Conservation (phyloP, 2,888 invertebrate genomes). For the Pseudococcus viburni region DNA sequence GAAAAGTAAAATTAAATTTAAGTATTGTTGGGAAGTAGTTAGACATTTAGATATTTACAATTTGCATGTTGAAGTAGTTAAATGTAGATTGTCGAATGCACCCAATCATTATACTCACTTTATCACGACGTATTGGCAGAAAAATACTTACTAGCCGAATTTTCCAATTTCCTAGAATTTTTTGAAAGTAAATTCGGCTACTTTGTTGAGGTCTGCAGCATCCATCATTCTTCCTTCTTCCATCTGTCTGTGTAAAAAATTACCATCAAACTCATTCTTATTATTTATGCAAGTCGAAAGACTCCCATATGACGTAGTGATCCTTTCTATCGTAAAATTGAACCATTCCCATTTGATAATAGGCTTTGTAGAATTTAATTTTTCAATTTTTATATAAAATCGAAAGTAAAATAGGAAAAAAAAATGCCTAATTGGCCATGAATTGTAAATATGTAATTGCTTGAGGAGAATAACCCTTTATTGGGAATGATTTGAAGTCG, state of each 20-base stretch:
- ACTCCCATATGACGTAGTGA: not conserved
- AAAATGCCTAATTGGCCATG: constrained; percentile 27
- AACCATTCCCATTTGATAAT: not conserved
- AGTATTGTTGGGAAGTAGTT: too few species aligned
- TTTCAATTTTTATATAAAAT: constrained; percentile 67
- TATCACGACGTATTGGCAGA: not conserved
- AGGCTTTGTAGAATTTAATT: constrained; percentile 18
- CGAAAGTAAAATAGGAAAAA: not conserved
- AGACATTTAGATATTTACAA: too few species aligned
- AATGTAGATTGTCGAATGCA: not conserved
- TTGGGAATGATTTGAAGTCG: not conserved
- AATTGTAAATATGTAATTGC: constrained; percentile 68
- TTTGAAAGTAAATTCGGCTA: not conserved
- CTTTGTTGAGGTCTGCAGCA: not conserved
- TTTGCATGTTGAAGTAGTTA: not conserved
- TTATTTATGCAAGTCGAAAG: not conserved
- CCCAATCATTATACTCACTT: not conserved
- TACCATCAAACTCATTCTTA: not conserved
- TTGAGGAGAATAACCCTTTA: not conserved
- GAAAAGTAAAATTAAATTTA: too few species aligned
- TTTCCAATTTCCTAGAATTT: not conserved
- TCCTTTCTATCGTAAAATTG: not conserved
- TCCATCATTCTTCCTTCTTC: not conserved
- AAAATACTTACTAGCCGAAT: not conserved
- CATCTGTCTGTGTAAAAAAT: not conserved